These are phyloP conservation scores for Gouania willdenowi DNA, from an alignment of 2,797 vertebrate species.

Conservation along the genomic window DNA sequence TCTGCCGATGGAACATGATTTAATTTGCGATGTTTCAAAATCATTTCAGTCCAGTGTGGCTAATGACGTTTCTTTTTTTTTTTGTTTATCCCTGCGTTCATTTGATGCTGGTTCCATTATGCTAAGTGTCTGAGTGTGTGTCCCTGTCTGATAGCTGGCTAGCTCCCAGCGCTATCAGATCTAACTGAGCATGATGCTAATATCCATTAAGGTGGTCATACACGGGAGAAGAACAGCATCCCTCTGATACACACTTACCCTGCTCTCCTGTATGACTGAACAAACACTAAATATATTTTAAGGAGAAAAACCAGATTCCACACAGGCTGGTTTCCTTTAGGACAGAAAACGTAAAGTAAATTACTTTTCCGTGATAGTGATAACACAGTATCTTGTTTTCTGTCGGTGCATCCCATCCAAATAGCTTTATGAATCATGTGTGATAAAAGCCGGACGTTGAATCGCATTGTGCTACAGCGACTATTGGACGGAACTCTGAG, in stretches of 20 bases:
- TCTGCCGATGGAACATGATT: conserved; percentile 44
- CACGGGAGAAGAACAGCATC: conserved; percentile 21
- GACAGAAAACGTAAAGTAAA: conserved; percentile 58
- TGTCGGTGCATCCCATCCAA: conserved; percentile 54
- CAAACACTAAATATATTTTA: conserved; percentile 27
- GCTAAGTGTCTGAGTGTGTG: conserved; percentile 59
- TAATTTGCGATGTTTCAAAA: conserved; percentile 41
- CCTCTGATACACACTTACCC: not conserved
- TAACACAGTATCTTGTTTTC: conserved; percentile 62
- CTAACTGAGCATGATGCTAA: conserved; percentile 68
- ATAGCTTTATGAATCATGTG: conserved; percentile 59
- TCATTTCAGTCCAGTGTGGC: conserved; percentile 40
- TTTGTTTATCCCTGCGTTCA: conserved; percentile 43
- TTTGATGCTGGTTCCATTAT: conserved; percentile 70
- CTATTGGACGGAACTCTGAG: conserved; percentile 27
- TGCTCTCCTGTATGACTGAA: conserved; percentile 13
- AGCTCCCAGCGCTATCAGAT: conserved; percentile 63
- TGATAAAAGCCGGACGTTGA: conserved; percentile 54
- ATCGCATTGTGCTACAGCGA: conserved; percentile 31
- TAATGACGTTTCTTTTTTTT: conserved; percentile 52
- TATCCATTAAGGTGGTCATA: conserved; percentile 61
- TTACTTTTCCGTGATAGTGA: conserved; percentile 52
- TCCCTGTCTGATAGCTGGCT: conserved; percentile 66
- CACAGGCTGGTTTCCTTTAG: conserved; percentile 16
- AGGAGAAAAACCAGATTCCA: conserved; percentile 31